Evolutionary conservation across 2,113 vertebrate genomes (phyloP), one percentile per base, ranked within the genome.

Genomic region (Pipa parva): DNA sequence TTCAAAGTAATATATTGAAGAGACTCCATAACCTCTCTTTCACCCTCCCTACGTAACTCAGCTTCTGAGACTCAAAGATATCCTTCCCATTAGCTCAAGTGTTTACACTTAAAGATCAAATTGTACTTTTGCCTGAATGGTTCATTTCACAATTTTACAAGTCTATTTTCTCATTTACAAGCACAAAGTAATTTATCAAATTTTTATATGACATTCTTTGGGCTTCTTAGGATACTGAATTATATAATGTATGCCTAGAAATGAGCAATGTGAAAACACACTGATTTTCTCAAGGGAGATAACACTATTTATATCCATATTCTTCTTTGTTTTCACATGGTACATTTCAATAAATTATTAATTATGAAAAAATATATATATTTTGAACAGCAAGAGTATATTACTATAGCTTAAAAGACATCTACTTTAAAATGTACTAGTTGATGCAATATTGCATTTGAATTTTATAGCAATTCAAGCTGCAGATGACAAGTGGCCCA

Each of bases 1-100:
- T 90, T 88, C 87, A 85, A 79, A 88, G 84, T 94, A 91, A 94
- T 94, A 95, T 88, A 95, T 91, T 92, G 80, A 92, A 89, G 85
- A 90, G 89, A 79, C 83, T 86, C 88, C 71, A 79, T 94, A 94
- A 95, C 94, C 95, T 94, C 87, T 76, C 83, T 87, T 92, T 97
- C 95, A 95, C 89, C 90, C 91, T 91, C 79, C 83, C 90, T 80
- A 74, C 79, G 89, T 87, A 85, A 78, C 87, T n/a, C 80, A 80
- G 83, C 84, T 83, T 87, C 85, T 80, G 83, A 89, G 88, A 87
- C 82, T 80, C 64, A 61, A 79, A 90, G 84, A 85, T 84, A 84
- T 74, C 78, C 77, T 78, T 84, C 79, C 88, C 87, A 90, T 91
- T 90, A 89, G 88, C 87, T 91, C 81, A 84, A 90, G 88, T 89